Base-by-base conservation (phyloP, 2,888 invertebrate species). In the Himalopsyche kuldschensis region DNA sequence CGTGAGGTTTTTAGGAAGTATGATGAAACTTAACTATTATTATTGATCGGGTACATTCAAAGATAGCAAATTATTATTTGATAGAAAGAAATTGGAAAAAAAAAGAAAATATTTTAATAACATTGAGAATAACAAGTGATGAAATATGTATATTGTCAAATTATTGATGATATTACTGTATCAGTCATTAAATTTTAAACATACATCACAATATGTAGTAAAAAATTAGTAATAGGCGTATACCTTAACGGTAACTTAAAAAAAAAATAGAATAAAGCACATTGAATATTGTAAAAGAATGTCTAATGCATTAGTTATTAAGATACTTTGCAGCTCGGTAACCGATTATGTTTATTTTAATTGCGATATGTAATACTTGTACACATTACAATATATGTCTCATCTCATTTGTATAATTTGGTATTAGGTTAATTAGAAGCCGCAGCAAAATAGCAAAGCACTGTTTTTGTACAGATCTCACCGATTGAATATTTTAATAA, bases 401-500 rank as follows among this genome's bases (percentile, higher is more conserved):
- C 69, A 69, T 30, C 69, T 69, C 24, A 20, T 55, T 24, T 20
- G 69, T 27, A 27, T 27, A 30, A 11, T 69, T 69, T 27, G 69
- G 27, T 69, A 27, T 27, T 27, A 27, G 69, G 27, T 69, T 69
- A 27, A 69, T 69, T 11, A 69, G 27, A 69, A 69, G 27, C 27
- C 27, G 69, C 20, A 69, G 69, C 69, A 69, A 30, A 76, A 41
- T 76, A 24, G 75, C 41, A 76, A 24, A 76, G 76, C 76, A 76
- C 76, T 76, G 32, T 32, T 76, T 76, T 76, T 76, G 76, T 76
- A 76, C 32, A 76, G 76, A 76, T 76, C 35, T 76, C 76, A 76
- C 76, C 27, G 76, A 32, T 35, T 76, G 76, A 32, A 69, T 69
- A 27, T 4, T 69, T 69, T 69, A 30, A 69, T 69, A 27, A 27